Percentiles rank a stretch among this genome's conserved stretches.
Conservation (phyloP, 1,140 invertebrate genomes). For the Polyergus mexicanus region DNA sequence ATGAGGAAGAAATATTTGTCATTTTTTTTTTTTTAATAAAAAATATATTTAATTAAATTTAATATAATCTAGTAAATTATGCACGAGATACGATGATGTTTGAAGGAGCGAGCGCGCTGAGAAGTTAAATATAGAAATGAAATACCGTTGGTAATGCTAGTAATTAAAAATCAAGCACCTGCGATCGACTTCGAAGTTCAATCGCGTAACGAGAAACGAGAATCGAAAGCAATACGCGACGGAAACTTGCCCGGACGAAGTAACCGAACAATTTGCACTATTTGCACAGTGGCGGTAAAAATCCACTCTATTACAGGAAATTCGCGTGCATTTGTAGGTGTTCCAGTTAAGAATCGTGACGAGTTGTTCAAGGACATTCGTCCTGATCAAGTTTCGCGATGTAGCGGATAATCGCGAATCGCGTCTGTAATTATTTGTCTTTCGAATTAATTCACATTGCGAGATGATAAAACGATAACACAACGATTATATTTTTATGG, state of each 20-base stretch:
- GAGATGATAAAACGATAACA: neutral
- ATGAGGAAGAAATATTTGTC: neutral
- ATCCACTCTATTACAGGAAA: neutral
- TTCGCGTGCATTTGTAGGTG: conserved; percentile 10
- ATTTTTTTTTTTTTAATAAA: neutral
- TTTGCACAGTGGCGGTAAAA: conserved; percentile 39
- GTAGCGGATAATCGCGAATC: neutral
- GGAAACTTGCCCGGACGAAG: neutral
- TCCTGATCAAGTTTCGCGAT: neutral
- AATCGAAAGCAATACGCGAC: neutral
- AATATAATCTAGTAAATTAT: conserved; percentile 24
- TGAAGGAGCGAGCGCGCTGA: too few species aligned
- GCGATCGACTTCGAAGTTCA: conserved; percentile 15
- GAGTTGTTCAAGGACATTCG: neutral
- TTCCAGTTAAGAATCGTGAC: neutral
- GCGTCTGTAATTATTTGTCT: too few species aligned
- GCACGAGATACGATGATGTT: neutral
- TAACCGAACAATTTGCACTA: neutral
- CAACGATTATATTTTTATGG: conserved; percentile 29
- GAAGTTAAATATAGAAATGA: conserved; percentile 21
- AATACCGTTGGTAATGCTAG: neutral
- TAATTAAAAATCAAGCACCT: conserved; percentile 36
- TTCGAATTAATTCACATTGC: conserved; percentile 41
- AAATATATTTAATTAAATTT: conserved; percentile 26
- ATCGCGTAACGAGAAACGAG: conserved; percentile 13